Base-by-base conservation (phyloP, 2,888 invertebrate species). In the Acanthopleura granulata region DNA sequence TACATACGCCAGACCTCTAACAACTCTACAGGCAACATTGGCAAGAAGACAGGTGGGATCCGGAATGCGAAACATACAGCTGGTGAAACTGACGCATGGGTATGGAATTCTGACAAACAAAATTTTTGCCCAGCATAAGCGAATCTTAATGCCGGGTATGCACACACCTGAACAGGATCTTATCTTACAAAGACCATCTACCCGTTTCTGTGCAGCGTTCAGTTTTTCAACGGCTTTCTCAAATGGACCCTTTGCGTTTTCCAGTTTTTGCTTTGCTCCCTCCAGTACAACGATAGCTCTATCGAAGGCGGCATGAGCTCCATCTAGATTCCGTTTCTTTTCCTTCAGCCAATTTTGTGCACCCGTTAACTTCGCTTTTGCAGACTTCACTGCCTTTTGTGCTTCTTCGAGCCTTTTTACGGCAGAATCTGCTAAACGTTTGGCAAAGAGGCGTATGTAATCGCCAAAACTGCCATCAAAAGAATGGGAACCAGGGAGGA, bases 181-280 rank as follows among this genome's bases (percentile, higher is more conserved):
- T 11, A 81, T 81, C 50, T 57, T 72, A 66, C 81, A 81, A 12
- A 81, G 72, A 49, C 77, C 78, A 74, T 81, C 79, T 16, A 81
- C 76, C 4, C 77, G 76, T 73, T 71, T 76, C 30, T 81, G 78
- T 11, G 80, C 81, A 16, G 30, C 29, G 1, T 73, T 69, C 0
- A 81, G 61, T 70, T 72, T 74, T 62, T 71, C 72, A 11, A 79
- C 11, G 3, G 81, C 80, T 61, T 29, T 73, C 57, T 77, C 29
- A 76, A 75, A 80, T 6, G 81, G 80, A 18, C 57, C 72, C 61
- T 79, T 81, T 49, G 79, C 78, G 22, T 72, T 72, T 62, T 81
- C 81, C 14, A 81, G 62, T 69, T 75, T 78, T 1, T 76, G 61
- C 49, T 80, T 78, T 3, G 75, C 80, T 1, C 11, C 27, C 51